These are phyloP conservation scores for Galaxea fascicularis DNA, from an alignment of 92 coral and sea anemone species.

Conservation along the genomic window DNA sequence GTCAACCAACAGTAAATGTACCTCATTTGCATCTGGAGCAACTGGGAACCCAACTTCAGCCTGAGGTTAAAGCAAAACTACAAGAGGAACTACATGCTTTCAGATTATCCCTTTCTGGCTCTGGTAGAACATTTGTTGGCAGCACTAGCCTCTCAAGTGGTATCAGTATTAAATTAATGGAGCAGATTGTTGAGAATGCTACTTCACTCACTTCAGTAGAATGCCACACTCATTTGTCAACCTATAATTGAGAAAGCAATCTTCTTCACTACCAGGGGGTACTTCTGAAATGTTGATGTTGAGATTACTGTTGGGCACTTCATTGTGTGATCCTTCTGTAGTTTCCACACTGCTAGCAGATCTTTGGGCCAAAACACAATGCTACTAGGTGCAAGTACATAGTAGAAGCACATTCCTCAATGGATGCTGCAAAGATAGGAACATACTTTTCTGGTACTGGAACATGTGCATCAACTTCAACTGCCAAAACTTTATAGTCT, in stretches of 20 bases:
- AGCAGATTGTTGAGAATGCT: neutral
- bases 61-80: neutral
- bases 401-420: slow-evolving; percentile 57
- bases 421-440: slow-evolving; percentile 40
- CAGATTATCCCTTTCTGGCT: neutral
- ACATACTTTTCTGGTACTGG: slow-evolving; percentile 54
- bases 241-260: slow-evolving; percentile 69
- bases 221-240: too few relatives aligned
- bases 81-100: neutral
- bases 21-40: neutral
- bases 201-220: neutral
- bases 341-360: slow-evolving; percentile 36
- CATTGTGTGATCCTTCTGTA: slow-evolving; percentile 28
- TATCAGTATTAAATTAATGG: neutral
- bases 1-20: neutral
- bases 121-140: neutral
- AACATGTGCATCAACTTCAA: slow-evolving; percentile 44
- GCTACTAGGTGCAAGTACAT: slow-evolving; percentile 47
- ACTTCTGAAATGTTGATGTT: slow-evolving; percentile 19
- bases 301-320: slow-evolving; percentile 5
- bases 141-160: neutral
- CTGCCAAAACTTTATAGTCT: slow-evolving; percentile 53
- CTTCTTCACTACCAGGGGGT: slow-evolving; percentile 39
- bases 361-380: slow-evolving; percentile 68
- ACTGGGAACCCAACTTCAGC: neutral